phyloP scores from a whole-genome alignment of 2,113 vertebrate species.

The Rhineura floridana region DNA sequence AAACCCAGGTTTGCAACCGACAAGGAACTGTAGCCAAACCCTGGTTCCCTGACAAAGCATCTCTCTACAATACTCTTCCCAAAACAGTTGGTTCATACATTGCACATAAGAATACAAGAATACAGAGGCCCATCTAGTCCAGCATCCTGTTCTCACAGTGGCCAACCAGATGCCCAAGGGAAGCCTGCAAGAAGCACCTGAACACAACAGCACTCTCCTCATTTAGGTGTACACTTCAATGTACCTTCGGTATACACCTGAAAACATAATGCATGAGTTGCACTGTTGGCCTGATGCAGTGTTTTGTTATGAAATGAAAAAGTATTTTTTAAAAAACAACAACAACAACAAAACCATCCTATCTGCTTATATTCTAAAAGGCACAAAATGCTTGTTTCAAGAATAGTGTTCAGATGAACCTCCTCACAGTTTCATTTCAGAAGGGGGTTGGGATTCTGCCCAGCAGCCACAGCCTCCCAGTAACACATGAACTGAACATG shows the following conservation, averaged over 20 bases:
- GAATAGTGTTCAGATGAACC: neutral
- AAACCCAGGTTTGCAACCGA: neutral
- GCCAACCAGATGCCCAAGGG: too few species aligned
- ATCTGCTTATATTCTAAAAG: conserved; percentile 70
- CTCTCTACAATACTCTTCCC: neutral
- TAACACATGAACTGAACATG: neutral
- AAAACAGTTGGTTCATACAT: neutral
- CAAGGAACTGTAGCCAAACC: neutral
- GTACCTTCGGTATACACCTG: neutral
- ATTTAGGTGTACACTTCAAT: neutral
- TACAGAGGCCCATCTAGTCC: too few species aligned
- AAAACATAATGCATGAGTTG: neutral
- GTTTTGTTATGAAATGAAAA: conserved; percentile 37
- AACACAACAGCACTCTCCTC: too few species aligned
- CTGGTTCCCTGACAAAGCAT: neutral
- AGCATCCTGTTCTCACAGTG: too few species aligned
- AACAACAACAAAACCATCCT: conserved; percentile 9
- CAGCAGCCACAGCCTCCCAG: neutral
- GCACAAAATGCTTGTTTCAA: conserved; percentile 67
- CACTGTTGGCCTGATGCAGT: neutral
- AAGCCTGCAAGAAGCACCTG: too few species aligned
- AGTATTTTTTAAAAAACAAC: neutral
- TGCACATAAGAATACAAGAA: too few species aligned
- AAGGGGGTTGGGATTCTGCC: neutral
- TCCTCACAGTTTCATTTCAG: neutral